A percentile compares a stretch with the other conserved stretches of the same genome.
These are phyloP conservation scores for Dascillus cervinus DNA, from an alignment of 2,888 invertebrate species.

Conservation along the genomic window DNA sequence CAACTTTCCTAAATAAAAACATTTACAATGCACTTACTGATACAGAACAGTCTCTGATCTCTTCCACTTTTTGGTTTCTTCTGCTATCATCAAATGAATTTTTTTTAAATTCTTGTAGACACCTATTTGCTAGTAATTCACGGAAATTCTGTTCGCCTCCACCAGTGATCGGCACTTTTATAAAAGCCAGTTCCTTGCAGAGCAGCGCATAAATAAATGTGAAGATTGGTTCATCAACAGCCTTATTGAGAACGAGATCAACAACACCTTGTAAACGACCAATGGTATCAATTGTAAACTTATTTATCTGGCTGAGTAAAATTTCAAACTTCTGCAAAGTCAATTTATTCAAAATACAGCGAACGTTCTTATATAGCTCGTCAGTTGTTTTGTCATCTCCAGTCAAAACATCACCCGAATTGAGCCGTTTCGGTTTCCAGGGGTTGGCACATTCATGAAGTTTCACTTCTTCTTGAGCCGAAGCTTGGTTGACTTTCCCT, in stretches of 20 bases:
- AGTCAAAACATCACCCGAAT: conserved; percentile 33
- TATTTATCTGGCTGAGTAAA: conserved; percentile 68
- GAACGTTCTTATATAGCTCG: conserved; percentile 71
- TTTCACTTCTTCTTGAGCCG: conserved; percentile 72
- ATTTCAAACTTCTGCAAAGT: conserved; percentile 91
- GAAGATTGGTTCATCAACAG: conserved; percentile 91
- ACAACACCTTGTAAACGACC: conserved; percentile 77
- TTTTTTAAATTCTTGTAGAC: conserved; percentile 84
- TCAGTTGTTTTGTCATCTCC: conserved; percentile 49
- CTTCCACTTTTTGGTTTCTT: conserved; percentile 46
- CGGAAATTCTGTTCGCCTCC: conserved; percentile 51
- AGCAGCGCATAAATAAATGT: conserved; percentile 86
- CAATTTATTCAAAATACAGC: conserved; percentile 86
- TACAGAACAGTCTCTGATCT: conserved; percentile 51
- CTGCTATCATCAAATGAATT: conserved; percentile 62
- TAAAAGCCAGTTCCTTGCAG: conserved; percentile 61
- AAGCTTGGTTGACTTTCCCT: conserved; percentile 39
- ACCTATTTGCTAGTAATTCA: conserved; percentile 71
- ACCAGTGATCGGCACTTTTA: conserved; percentile 48
- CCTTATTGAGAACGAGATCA: conserved; percentile 88
- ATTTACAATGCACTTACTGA: too few species aligned
- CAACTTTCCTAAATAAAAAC: conserved; percentile 36
- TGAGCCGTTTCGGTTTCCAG: conserved; percentile 73
- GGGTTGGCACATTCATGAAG: conserved; percentile 83
- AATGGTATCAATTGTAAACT: conserved; percentile 69